Conservation (phyloP, 1,140 invertebrate genomes). For the Drosophila tani region DNA sequence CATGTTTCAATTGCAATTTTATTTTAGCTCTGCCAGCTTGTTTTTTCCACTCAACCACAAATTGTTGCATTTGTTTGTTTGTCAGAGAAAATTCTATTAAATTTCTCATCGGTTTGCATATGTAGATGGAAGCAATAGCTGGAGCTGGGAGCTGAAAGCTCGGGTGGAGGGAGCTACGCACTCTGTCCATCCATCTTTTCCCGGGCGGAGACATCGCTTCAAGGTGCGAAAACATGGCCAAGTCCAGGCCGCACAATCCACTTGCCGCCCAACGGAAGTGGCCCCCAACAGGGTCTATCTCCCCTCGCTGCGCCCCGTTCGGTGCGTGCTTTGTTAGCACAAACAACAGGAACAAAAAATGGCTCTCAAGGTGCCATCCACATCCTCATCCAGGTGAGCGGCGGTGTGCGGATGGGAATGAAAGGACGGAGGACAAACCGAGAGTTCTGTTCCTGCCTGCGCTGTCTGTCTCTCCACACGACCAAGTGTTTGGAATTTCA, state of each 20-base stretch:
- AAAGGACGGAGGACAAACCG: conserved; percentile 17
- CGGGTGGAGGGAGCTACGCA: not conserved
- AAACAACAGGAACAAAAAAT: conserved; percentile 61
- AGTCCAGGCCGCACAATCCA: conserved; percentile 26
- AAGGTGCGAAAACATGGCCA: conserved; percentile 73
- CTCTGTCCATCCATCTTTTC: conserved; percentile 21
- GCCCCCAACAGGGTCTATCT: conserved; percentile 45
- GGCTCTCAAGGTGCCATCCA: conserved; percentile 71
- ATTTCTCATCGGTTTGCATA: conserved; percentile 55
- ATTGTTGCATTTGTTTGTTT: conserved; percentile 66
- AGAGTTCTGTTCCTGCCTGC: conserved; percentile 26
- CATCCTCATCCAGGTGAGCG: conserved; percentile 9
- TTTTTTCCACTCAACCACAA: conserved; percentile 57
- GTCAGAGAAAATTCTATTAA: conserved; percentile 60
- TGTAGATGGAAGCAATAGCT: conserved; percentile 3
- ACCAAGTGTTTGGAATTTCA: conserved; percentile 84
- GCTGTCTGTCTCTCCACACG: conserved; percentile 52
- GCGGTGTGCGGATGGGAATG: not conserved
- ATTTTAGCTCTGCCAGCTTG: conserved; percentile 39
- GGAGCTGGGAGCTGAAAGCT: not conserved
- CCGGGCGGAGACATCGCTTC: conserved; percentile 25
- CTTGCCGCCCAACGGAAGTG: conserved; percentile 62
- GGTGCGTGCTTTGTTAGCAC: conserved; percentile 77
- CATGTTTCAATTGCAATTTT: conserved; percentile 71
- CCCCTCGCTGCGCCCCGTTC: not conserved